These are phyloP conservation scores for Characodon lateralis DNA, from an alignment of 2,797 vertebrate genomes.

Conservation along the genomic window DNA sequence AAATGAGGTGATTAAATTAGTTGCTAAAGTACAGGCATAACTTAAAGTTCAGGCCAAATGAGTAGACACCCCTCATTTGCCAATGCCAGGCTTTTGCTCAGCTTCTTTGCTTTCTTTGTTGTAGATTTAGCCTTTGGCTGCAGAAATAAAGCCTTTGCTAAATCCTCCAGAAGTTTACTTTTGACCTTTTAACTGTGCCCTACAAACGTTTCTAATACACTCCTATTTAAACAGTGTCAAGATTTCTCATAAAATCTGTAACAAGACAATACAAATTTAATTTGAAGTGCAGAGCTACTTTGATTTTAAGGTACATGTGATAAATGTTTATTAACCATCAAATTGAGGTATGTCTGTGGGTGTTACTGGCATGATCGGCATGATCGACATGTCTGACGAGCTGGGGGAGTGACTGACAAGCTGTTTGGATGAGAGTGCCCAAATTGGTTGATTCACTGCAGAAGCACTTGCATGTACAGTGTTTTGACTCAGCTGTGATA, in stretches of 20 bases:
- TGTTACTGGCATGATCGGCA: neutral
- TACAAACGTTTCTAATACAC: neutral
- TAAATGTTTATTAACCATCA: neutral
- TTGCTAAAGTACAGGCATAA: neutral
- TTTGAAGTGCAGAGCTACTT: neutral
- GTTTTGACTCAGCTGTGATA: constrained; percentile 5
- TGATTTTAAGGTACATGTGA: neutral
- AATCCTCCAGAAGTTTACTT: neutral
- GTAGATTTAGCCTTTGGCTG: neutral
- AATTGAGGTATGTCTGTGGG: neutral
- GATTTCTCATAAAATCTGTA: neutral
- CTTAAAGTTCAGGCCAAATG: neutral
- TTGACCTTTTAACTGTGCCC: neutral
- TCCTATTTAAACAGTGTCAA: neutral
- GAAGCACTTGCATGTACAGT: neutral
- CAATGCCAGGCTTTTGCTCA: neutral
- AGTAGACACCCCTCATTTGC: neutral
- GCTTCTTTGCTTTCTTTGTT: neutral
- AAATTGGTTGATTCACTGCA: neutral
- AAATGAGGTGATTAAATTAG: neutral
- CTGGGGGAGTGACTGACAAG: constrained; percentile 5
- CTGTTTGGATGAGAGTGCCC: constrained; percentile 1
- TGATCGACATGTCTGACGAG: neutral
- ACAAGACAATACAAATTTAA: neutral
- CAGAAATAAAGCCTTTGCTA: neutral